A percentile compares a stretch with the other conserved stretches of the same genome.
These are phyloP conservation scores for Podargus strigoides DNA, from an alignment of 2,797 vertebrate genomes.

Conservation along the genomic window DNA sequence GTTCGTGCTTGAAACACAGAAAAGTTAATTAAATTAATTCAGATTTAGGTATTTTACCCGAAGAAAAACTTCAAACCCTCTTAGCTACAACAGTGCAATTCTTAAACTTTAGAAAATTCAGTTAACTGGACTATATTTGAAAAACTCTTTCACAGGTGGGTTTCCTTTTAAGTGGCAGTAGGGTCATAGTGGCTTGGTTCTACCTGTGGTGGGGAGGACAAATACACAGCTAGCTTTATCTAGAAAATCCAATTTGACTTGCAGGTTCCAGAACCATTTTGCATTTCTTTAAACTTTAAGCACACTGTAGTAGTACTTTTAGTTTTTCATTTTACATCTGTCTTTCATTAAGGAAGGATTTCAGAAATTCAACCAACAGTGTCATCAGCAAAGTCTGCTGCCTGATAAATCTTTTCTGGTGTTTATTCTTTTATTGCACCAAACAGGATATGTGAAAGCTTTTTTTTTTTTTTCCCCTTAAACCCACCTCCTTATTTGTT, in stretches of 20 bases:
- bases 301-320: slow-evolving; percentile 26
- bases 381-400: slow-evolving; percentile 48
- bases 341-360: slow-evolving; percentile 75
- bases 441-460: slow-evolving; percentile 23
- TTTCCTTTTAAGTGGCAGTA: background rate
- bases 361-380: slow-evolving; percentile 63
- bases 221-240: background rate
- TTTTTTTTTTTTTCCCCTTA: background rate
- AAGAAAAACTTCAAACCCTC: background rate
- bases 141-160: background rate
- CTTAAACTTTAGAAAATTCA: background rate
- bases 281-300: slow-evolving; percentile 49
- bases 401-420: slow-evolving; percentile 37
- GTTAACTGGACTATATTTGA: background rate
- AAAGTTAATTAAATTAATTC: background rate
- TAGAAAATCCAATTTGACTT: background rate
- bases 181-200: background rate
- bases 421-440: slow-evolving; percentile 30
- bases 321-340: slow-evolving; percentile 75
- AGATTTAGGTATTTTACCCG: background rate
- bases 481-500: background rate
- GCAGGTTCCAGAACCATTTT: slow-evolving; percentile 6
- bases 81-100: background rate
- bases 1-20: background rate
- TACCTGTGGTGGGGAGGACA: background rate